Percentiles rank a stretch among this genome's conserved stretches.
Evolutionary conservation across 2,113 vertebrate genomes (phyloP).

Genomic region (Pipra filicauda): DNA sequence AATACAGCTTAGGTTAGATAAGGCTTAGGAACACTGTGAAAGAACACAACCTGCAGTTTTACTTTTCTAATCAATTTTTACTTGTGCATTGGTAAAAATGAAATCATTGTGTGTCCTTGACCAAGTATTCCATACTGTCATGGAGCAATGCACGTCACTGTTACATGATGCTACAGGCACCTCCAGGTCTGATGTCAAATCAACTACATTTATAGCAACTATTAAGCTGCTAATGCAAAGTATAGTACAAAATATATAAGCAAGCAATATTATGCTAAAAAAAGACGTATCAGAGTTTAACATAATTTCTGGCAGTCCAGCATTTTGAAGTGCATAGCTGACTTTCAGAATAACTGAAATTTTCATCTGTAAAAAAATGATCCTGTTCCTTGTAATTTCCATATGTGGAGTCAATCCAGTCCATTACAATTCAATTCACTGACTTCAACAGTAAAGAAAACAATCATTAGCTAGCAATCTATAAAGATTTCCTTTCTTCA

Average conservation of each 20-base stretch:
- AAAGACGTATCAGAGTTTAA: neutral
- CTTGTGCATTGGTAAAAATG: neutral
- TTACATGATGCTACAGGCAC: neutral
- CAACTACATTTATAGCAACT: neutral
- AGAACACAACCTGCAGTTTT: neutral
- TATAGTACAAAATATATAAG: neutral
- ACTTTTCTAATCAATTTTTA: neutral
- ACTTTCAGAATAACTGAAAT: neutral
- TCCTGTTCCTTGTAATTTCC: conserved; percentile 21
- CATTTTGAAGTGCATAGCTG: neutral
- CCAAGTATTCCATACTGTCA: neutral
- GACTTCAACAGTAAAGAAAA: conserved; percentile 45
- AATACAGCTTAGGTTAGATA: neutral
- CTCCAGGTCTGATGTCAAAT: neutral
- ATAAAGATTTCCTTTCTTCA: conserved; percentile 48
- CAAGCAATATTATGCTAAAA: neutral
- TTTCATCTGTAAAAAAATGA: neutral
- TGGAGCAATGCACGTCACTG: rapidly evolving
- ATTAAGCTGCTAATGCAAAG: neutral
- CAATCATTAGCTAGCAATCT: conserved; percentile 31
- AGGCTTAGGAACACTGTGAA: neutral
- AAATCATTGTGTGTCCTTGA: neutral
- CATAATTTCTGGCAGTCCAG: neutral
- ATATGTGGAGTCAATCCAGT: neutral
- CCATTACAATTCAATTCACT: conserved; percentile 37